Percentiles rank a stretch among this genome's conserved stretches.
Evolutionary conservation across 1,140 invertebrate genomes (phyloP).

Genomic region (Lepidurus packardi): DNA sequence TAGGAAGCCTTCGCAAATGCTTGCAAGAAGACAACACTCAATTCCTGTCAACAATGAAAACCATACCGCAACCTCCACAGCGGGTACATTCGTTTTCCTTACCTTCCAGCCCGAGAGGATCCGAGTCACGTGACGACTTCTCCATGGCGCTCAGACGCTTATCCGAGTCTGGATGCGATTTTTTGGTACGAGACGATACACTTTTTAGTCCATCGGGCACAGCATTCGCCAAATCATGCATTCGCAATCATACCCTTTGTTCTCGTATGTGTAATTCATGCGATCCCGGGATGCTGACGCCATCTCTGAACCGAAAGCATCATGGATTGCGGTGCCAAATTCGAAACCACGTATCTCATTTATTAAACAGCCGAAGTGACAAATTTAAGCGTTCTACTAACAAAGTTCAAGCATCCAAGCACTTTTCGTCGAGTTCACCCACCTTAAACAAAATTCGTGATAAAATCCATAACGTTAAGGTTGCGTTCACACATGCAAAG

Average conservation of each 20-base stretch:
- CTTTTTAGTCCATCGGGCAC: neutral
- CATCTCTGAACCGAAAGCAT: constrained; percentile 4
- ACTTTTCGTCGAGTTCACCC: constrained; percentile 1
- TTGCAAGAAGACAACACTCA: neutral
- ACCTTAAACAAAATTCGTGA: neutral
- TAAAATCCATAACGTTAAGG: neutral
- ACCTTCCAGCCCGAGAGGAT: neutral
- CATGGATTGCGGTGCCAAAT: neutral
- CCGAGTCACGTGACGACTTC: neutral
- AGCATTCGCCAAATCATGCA: neutral
- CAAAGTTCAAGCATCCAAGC: constrained; percentile 10
- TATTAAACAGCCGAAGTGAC: neutral
- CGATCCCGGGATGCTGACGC: neutral
- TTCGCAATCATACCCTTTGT: neutral
- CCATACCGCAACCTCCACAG: neutral
- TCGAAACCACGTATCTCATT: neutral
- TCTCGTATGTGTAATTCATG: neutral
- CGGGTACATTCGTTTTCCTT: neutral
- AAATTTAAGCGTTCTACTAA: neutral
- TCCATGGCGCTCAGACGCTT: neutral
- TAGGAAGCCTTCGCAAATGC: constrained; percentile 27
- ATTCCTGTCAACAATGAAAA: neutral
- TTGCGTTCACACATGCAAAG: neutral
- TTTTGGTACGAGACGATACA: neutral
- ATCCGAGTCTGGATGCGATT: neutral